Percentiles rank a stretch among this genome's conserved stretches.
Evolutionary conservation across 2,113 vertebrate species (phyloP).

Genomic region (Caloenas nicobarica): DNA sequence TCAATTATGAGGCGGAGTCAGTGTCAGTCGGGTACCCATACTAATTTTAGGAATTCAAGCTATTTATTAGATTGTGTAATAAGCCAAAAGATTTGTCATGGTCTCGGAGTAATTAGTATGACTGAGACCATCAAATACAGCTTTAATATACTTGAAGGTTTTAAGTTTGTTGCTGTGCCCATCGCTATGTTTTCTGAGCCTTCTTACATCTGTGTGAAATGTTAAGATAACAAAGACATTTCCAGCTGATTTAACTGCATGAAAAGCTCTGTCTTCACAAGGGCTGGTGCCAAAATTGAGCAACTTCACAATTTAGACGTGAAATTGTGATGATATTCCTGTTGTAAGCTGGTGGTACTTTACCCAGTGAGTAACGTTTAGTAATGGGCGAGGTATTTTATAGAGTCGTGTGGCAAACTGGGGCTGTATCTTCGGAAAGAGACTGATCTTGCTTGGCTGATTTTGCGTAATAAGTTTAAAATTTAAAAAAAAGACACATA

Average conservation of each 20-base stretch:
- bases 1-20: neutral
- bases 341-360: neutral
- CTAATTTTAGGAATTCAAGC: slow-evolving; percentile 17
- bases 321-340: neutral
- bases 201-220: neutral
- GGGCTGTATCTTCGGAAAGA: neutral
- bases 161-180: neutral
- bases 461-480: neutral
- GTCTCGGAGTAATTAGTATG: neutral
- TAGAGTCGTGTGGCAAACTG: neutral
- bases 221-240: neutral
- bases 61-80: neutral
- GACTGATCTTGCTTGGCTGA: neutral
- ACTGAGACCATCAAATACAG: neutral
- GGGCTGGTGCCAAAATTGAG: neutral
- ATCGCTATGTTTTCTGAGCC: rapidly evolving
- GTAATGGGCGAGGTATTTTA: neutral
- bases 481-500: no score
- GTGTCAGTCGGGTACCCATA: neutral
- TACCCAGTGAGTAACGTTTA: no score
- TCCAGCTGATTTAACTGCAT: neutral
- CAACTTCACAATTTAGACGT: neutral
- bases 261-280: neutral
- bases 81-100: neutral
- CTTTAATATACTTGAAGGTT: neutral